These are phyloP conservation scores for Apus apus DNA, from an alignment of 2,113 vertebrate genomes.

Conservation along the genomic window DNA sequence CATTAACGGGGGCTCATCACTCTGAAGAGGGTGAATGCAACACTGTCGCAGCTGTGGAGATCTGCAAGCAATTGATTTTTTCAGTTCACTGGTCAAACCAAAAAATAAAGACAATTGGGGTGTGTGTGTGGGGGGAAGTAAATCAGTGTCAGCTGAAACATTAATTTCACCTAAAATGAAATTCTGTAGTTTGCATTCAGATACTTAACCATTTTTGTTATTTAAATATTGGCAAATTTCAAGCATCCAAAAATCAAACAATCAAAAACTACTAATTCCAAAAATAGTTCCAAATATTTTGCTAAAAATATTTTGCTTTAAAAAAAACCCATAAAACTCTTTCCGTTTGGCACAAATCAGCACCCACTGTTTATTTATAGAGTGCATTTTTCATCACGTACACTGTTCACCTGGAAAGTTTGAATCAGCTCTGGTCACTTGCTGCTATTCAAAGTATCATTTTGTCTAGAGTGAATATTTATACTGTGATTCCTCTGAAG, in stretches of 20 bases:
- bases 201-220: neutral
- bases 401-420: conserved; percentile 36
- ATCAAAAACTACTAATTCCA: neutral
- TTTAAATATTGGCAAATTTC: neutral
- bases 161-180: neutral
- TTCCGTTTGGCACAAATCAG: neutral
- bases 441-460: neutral
- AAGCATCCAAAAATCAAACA: neutral
- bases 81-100: conserved; percentile 5
- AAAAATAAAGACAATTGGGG: neutral
- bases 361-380: conserved; percentile 8
- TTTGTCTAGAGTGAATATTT: conserved; percentile 35
- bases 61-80: conserved; percentile 18
- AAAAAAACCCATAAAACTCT: neutral
- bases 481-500: neutral
- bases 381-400: neutral
- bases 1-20: neutral
- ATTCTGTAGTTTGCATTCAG: neutral
- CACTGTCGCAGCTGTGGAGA: conserved; percentile 6
- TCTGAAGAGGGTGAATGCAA: neutral
- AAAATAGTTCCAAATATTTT: neutral
- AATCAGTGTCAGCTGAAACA: neutral
- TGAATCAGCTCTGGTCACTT: neutral
- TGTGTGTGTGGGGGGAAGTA: rapidly evolving
- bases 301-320: too few species aligned